Base-by-base conservation (phyloP, 2,888 invertebrate genomes). In the Pyrochroa serraticornis region DNA sequence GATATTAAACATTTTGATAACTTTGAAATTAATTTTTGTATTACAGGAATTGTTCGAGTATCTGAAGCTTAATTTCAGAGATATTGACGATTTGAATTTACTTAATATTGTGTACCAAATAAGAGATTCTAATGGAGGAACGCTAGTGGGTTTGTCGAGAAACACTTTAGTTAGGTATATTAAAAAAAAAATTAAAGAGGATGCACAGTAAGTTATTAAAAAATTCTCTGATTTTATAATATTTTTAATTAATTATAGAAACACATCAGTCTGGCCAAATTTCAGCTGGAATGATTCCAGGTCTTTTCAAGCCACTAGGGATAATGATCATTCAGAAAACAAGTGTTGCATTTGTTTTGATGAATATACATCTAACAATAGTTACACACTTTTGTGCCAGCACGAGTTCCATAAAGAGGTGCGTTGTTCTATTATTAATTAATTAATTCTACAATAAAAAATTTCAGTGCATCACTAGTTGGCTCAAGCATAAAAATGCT, bases 351-450 rank as follows among this genome's bases (percentile, higher is more conserved):
- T 56, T 31, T 56, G 56, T 37, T 50, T 50, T 14, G 56, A 56
- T 7, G 56, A 56, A 22, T 56, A 36, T 33, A 8, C 43, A 32
- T 6, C 34, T 7, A 44, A 8, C 7, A 49, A 37, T 7, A 45
- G 34, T 10, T 31, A 43, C 14, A 56, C 14, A 43, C 47, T 56
- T 22, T 13, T 44, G 6, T 56, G 56, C 30, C 44, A 56, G 13
- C 56, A 56, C 34, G 56, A 56, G 34, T 56, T 56, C 32, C 56
- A 56, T 34, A 50, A 49, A 56, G 34, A 44, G 50, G 56, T 56
- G 49, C 30, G 31, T 43, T 10, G 12, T 10, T 30, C 5, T 12
- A 36, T 37, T 10, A 35, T 43, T 34, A 13, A 14, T 44, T 10
- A 34, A 6, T 7, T 14, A 37, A 35, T 12, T 41, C n/a, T n/a